Base-by-base conservation (phyloP, 2,797 vertebrate genomes). In the Meriones psammophilus region DNA sequence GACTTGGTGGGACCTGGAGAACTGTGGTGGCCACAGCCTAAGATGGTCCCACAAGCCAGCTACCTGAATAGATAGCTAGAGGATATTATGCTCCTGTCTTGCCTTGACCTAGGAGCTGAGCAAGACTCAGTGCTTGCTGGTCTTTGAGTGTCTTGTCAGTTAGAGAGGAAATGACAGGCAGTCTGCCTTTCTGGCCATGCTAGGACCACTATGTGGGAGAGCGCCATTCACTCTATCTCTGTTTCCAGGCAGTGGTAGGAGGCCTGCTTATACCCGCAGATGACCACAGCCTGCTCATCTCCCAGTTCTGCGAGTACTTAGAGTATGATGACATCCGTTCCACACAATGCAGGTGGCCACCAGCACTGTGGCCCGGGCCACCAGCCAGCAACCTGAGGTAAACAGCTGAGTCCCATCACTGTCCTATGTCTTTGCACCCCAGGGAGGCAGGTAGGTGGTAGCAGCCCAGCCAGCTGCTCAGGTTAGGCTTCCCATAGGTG, bases 321-420 rank as follows among this genome's bases (percentile, higher is more conserved):
- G 99, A 99, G 77, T 98, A 99, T 4, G 99, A 99, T 0, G 99
- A 99, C 0, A 85, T 99, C 13, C 99, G 99, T 99, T 98, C 98
- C 99, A 99, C 2, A 98, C 99, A 12, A 99, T 99, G 98, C 99
- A 98, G 96, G 98, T 98, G 0, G 97, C 99, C 24, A 97, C 99
- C 91, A 98, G 86, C 98, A 73, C 2, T 8, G 99, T 15, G 97
- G 97, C 33, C 96, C 97, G 17, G 9, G 54, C 64, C 17, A 13
- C 93, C 0, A 9, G 60, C 8, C 71, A 91, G 46, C 78, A 69
- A 30, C 18, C 71, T 0, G 95, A 97, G 97, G 97, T 97, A 84
- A 97, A 95, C 12, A 2, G 1, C 28, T 0, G 12, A 22, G 33
- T 33, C 56, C 5, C 0, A 0, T 2, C 3, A 5, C 42, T 4